Conservation (phyloP, 2,113 vertebrate genomes). For the Heterocephalus glaber region DNA sequence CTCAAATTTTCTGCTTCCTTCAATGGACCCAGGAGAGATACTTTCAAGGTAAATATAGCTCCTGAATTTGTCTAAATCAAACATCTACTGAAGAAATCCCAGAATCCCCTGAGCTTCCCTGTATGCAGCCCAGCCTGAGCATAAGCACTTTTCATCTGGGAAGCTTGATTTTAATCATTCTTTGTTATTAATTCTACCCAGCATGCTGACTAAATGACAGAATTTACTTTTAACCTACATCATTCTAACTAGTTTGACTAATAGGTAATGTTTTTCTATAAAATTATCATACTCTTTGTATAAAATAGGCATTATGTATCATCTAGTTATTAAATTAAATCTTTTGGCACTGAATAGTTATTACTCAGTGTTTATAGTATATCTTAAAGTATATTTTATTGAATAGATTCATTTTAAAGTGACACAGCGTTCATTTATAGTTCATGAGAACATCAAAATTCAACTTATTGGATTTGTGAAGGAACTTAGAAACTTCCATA, state of each 20-base stretch:
- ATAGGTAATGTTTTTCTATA: not conserved
- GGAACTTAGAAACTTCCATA: not conserved
- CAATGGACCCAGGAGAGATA: slow-evolving; percentile 7
- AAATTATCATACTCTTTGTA: not conserved
- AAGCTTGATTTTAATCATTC: slow-evolving; percentile 37
- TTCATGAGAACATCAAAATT: not conserved
- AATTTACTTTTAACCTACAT: slow-evolving; percentile 34
- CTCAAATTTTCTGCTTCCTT: slow-evolving; percentile 45
- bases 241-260: not conserved
- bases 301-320: not conserved
- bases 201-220: not conserved
- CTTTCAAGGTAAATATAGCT: slow-evolving; percentile 67
- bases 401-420: not conserved
- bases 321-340: not conserved
- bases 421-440: not conserved
- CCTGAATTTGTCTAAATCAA: slow-evolving; percentile 66
- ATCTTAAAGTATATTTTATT: slow-evolving; percentile 30
- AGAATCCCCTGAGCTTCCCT: not conserved
- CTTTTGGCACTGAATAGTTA: not conserved
- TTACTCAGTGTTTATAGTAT: not conserved
- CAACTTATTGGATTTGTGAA: not conserved
- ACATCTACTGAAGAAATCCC: slow-evolving; percentile 2
- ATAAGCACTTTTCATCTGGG: slow-evolving; percentile 8
- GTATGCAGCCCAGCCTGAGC: not conserved
- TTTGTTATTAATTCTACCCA: slow-evolving; percentile 48